Percentiles rank a stretch among this genome's conserved stretches.
phyloP scores from a whole-genome alignment of 2,113 vertebrate genomes.

The Tragelaphus strepsiceros region DNA sequence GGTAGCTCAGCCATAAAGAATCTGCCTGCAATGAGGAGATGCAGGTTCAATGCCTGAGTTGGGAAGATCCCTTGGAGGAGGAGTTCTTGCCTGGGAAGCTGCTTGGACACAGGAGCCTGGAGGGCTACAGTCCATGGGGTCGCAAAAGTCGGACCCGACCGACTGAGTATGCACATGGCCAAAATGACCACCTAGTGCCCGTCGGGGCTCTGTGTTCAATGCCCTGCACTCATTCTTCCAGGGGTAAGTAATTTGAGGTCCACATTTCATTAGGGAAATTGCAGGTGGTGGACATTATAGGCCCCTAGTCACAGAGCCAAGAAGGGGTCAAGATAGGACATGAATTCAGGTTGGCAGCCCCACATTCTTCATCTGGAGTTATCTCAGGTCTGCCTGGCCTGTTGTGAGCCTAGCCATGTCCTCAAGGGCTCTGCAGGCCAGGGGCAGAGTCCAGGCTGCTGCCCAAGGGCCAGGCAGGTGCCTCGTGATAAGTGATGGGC shows the following conservation, averaged over 20 bases:
- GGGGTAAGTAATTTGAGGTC: background rate
- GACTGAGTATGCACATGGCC: background rate
- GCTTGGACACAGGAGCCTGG: background rate
- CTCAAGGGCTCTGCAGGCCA: background rate
- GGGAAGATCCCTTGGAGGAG: background rate
- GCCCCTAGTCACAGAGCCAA: background rate
- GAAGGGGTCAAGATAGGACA: background rate
- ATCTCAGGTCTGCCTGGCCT: background rate
- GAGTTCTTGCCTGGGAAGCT: background rate
- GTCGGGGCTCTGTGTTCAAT: too few relatives aligned
- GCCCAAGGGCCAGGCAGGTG: background rate
- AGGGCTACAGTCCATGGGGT: background rate
- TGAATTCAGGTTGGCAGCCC: background rate
- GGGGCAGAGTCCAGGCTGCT: background rate
- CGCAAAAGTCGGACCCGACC: rapidly evolving
- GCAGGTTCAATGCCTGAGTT: background rate
- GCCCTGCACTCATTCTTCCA: background rate
- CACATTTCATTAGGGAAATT: background rate
- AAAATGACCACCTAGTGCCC: background rate
- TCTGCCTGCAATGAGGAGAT: background rate
- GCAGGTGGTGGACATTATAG: background rate
- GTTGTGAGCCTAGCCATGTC: background rate
- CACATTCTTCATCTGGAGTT: background rate
- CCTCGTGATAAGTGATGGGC: background rate
- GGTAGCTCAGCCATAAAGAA: background rate